Conservation (phyloP, 2,797 vertebrate species). For the Enteromius fasciolatus region DNA sequence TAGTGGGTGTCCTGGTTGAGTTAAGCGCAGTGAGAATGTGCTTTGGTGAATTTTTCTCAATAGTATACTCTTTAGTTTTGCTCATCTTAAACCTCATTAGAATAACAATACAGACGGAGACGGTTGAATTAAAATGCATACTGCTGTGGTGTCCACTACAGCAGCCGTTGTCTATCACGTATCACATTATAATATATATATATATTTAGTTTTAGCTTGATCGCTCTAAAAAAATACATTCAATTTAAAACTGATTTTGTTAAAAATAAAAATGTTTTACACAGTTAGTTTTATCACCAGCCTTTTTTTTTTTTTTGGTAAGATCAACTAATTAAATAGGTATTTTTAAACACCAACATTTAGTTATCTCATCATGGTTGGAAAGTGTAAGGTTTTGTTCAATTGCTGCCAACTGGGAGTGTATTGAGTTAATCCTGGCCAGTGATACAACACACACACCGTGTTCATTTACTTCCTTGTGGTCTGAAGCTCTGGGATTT, state of each 20-base stretch:
- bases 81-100: slow-evolving; percentile 48
- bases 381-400: slow-evolving; percentile 76
- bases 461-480: slow-evolving; percentile 40
- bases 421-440: slow-evolving; percentile 68
- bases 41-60: slow-evolving; percentile 35
- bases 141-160: slow-evolving; percentile 16
- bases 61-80: not conserved
- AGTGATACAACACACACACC: slow-evolving; percentile 49
- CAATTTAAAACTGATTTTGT: not conserved
- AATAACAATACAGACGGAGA: slow-evolving; percentile 45
- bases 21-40: slow-evolving; percentile 20
- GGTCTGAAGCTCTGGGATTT: slow-evolving; percentile 54
- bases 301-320: not conserved
- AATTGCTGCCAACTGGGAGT: slow-evolving; percentile 75
- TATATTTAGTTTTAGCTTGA: not conserved
- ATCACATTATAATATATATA: slow-evolving; percentile 10
- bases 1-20: not conserved
- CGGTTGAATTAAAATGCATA: slow-evolving; percentile 54
- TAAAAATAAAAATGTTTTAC: not conserved
- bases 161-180: not conserved
- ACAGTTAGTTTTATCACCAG: not conserved
- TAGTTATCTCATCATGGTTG: slow-evolving; percentile 60
- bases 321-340: not conserved
- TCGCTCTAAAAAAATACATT: not conserved
- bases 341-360: not conserved